Evolutionary conservation across 2,888 invertebrate genomes (phyloP).

Genomic region (Trichacis sp.): DNA sequence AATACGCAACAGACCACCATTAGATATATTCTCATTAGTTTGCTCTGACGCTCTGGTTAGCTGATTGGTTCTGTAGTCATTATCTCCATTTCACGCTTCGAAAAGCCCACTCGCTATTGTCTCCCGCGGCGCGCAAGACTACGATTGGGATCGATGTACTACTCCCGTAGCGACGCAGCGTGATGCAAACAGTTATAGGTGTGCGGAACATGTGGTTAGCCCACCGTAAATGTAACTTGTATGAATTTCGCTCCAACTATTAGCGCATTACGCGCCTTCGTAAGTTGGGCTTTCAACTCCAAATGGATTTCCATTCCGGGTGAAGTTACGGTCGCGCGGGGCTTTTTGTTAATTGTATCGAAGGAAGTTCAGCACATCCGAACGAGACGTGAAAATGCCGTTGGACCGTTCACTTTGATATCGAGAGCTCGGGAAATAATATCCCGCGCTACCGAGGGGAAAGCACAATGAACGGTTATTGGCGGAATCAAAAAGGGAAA

Average conservation of each 20-base stretch:
- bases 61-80: conserved; percentile 64
- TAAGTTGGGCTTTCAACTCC: neutral
- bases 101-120: conserved; percentile 54
- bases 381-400: too few species aligned
- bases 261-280: neutral
- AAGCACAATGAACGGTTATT: neutral
- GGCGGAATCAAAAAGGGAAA: neutral
- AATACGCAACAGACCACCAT: conserved; percentile 20
- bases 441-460: too few species aligned
- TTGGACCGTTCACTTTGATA: too few species aligned
- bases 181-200: conserved; percentile 35
- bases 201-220: conserved; percentile 19
- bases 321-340: too few species aligned
- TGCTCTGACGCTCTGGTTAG: conserved; percentile 58
- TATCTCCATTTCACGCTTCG: conserved; percentile 65
- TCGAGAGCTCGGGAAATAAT: too few species aligned
- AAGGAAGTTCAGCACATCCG: too few species aligned
- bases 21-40: conserved; percentile 58
- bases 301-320: too few species aligned
- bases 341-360: too few species aligned
- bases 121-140: conserved; percentile 42
- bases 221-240: conserved; percentile 19
- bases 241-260: conserved; percentile 8
- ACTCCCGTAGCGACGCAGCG: conserved; percentile 25
- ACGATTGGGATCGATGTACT: conserved; percentile 34